Conservation (phyloP, 2,888 invertebrate species). For the Stomorhina lunata region DNA sequence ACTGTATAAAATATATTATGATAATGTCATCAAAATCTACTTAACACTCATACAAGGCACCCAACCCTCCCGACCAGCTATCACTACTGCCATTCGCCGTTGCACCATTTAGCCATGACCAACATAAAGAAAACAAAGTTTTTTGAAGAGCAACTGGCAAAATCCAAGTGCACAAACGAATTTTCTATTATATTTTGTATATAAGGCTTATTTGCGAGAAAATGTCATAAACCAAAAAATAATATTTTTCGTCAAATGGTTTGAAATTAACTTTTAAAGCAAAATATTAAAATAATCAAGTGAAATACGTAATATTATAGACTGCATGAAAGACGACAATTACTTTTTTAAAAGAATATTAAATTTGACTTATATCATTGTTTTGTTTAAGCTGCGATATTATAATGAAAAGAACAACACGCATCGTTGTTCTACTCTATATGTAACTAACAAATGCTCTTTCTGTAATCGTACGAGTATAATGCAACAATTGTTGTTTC, state of each 20-base stretch:
- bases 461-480: neutral
- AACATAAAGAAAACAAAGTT: constrained; percentile 50
- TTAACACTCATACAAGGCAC: neutral
- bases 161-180: constrained; percentile 10
- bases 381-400: too few relatives aligned
- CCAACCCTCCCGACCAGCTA: neutral
- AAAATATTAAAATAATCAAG: too few relatives aligned
- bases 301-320: too few relatives aligned
- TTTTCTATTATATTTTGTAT: too few relatives aligned
- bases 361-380: too few relatives aligned
- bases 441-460: neutral
- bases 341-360: too few relatives aligned
- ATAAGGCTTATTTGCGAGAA: too few relatives aligned
- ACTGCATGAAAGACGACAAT: too few relatives aligned
- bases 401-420: neutral
- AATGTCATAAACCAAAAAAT: too few relatives aligned
- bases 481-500: constrained; percentile 20
- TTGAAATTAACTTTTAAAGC: too few relatives aligned
- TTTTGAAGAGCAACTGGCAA: constrained; percentile 43
- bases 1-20: neutral
- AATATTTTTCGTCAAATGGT: too few relatives aligned
- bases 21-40: constrained; percentile 18
- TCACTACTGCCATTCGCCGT: neutral
- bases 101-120: constrained; percentile 57
- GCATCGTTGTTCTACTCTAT: too few relatives aligned